Base-by-base conservation (phyloP, 1,140 invertebrate species). In the Tyrophagus putrescentiae region DNA sequence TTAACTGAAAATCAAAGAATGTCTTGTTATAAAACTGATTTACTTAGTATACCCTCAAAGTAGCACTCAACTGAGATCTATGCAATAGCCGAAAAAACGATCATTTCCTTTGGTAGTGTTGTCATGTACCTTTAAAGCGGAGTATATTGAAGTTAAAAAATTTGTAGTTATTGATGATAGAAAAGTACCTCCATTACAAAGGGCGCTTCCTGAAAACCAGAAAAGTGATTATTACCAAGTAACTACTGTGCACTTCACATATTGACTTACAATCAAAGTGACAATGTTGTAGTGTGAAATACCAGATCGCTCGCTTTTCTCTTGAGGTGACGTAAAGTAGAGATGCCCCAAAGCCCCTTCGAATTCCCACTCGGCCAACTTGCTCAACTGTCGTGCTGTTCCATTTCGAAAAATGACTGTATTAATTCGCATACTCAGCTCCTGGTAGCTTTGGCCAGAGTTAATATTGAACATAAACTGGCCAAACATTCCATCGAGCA, bases 1-100 rank as follows among this genome's bases (percentile, higher is more conserved):
- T 82, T 79, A 52, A 96, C 89, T 7, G n/a, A n/a, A n/a, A n/a
- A n/a, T n/a, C n/a, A n/a, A n/a, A n/a, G n/a, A n/a, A n/a, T n/a
- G n/a, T n/a, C n/a, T n/a, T n/a, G n/a, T n/a, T n/a, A n/a, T n/a
- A n/a, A n/a, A n/a, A n/a, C n/a, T n/a, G n/a, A n/a, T n/a, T n/a
- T n/a, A n/a, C n/a, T n/a, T n/a, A n/a, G n/a, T n/a, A n/a, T n/a
- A n/a, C n/a, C n/a, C n/a, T n/a, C n/a, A n/a, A n/a, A n/a, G n/a
- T n/a, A n/a, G n/a, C n/a, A n/a, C n/a, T n/a, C n/a, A n/a, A n/a
- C n/a, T 80, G 0, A 97, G 73, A 70, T 96, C 91, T 50, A 95
- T 87, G 70, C 91, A 95, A 70, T 94, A 97, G 9, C 93, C 93
- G 66, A 80, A 80, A 69, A 82, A 93, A 18, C 41, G n/a, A 29